phyloP scores from a whole-genome alignment of 1,140 invertebrate species.

The Cylas formicarius region DNA sequence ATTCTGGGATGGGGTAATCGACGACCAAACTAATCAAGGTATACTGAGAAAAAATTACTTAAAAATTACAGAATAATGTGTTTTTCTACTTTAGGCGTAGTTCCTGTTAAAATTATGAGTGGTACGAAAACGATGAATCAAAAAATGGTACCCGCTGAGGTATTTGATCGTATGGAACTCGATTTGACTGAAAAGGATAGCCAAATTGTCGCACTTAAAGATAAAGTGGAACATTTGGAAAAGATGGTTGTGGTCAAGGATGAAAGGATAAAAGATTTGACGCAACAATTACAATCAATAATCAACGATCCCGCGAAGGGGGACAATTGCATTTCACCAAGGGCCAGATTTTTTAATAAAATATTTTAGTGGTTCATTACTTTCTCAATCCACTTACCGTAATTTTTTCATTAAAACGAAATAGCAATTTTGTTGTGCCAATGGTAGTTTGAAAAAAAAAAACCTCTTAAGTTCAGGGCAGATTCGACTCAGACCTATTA shows the following conservation, averaged over 20 bases:
- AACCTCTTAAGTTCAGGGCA: too few relatives aligned
- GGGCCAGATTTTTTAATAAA: conserved; percentile 29
- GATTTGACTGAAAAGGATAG: conserved; percentile 46
- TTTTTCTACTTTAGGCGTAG: conserved; percentile 12
- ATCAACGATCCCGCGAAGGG: conserved; percentile 18
- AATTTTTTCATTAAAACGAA: too few relatives aligned
- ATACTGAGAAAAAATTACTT: too few relatives aligned
- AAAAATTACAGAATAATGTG: not conserved
- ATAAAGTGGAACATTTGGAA: conserved; percentile 49
- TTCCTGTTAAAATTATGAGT: conserved; percentile 31
- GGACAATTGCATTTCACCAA: conserved; percentile 20
- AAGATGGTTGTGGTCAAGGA: conserved; percentile 50
- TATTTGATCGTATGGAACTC: conserved; percentile 45
- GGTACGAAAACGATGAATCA: conserved; percentile 19
- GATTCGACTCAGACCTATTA: too few relatives aligned
- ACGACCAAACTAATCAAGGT: too few relatives aligned
- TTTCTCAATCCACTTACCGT: too few relatives aligned
- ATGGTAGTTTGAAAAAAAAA: too few relatives aligned
- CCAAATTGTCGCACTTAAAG: conserved; percentile 39
- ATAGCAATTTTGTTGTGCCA: too few relatives aligned
- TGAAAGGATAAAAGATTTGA: conserved; percentile 51
- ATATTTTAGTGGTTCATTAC: conserved; percentile 29
- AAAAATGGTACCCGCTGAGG: conserved; percentile 29
- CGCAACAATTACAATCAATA: conserved; percentile 27
- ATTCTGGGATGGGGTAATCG: too few relatives aligned